These are phyloP conservation scores for Acanthurus tractus DNA, from an alignment of 2,797 vertebrate species.

Conservation along the genomic window DNA sequence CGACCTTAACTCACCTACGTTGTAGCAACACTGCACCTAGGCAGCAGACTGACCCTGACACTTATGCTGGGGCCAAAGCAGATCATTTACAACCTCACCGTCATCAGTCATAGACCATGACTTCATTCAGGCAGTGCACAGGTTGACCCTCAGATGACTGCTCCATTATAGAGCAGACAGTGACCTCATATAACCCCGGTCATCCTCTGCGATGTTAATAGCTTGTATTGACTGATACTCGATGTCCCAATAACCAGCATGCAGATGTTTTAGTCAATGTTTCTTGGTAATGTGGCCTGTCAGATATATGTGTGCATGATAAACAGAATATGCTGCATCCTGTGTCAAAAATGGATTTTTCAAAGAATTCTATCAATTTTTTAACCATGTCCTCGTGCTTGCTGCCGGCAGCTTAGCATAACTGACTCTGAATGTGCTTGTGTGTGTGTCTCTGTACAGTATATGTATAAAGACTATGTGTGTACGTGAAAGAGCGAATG, in stretches of 20 bases:
- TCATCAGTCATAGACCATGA: conserved; percentile 50
- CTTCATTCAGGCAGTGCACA: conserved; percentile 15
- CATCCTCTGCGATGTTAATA: conserved; percentile 46
- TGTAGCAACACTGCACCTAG: conserved; percentile 13
- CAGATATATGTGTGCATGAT: conserved; percentile 56
- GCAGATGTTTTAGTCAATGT: conserved; percentile 54
- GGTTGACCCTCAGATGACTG: conserved; percentile 46
- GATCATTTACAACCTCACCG: conserved; percentile 33
- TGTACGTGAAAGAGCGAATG: conserved; percentile 1
- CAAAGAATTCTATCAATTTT: not conserved
- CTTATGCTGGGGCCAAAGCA: conserved; percentile 17
- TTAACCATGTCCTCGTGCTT: conserved; percentile 18
- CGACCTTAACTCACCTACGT: conserved; percentile 34
- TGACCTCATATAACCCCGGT: conserved; percentile 52
- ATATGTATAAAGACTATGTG: not conserved
- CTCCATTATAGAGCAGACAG: conserved; percentile 48
- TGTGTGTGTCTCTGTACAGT: conserved; percentile 10
- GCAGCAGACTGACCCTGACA: conserved; percentile 50
- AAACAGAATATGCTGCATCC: conserved; percentile 40
- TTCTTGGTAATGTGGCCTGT: conserved; percentile 34
- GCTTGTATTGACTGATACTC: conserved; percentile 50
- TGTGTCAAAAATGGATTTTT: conserved; percentile 59
- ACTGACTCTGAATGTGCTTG: conserved; percentile 43
- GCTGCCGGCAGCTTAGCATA: conserved; percentile 34
- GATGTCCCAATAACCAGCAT: conserved; percentile 38